phyloP scores from a whole-genome alignment of 2,888 invertebrate genomes.

The Myathropa florea region DNA sequence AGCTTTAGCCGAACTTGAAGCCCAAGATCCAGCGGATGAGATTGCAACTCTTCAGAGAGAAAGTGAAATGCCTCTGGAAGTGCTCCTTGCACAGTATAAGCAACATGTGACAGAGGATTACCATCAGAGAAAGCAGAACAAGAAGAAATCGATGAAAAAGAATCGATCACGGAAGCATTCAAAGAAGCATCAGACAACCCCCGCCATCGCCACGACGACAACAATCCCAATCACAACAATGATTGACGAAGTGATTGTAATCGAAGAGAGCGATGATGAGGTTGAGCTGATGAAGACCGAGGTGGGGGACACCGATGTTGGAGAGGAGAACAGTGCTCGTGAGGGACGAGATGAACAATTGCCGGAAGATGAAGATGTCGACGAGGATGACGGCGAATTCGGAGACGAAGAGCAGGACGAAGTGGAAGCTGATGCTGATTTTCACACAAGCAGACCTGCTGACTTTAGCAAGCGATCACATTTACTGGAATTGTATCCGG shows the following conservation, averaged over 20 bases:
- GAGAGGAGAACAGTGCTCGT: slow-evolving; percentile 14
- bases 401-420: slow-evolving; percentile 67
- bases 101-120: slow-evolving; percentile 75
- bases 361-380: slow-evolving; percentile 78
- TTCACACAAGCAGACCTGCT: neutral
- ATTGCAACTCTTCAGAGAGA: slow-evolving; percentile 93
- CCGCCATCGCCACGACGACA: slow-evolving; percentile 66
- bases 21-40: slow-evolving; percentile 92
- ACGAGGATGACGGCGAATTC: slow-evolving; percentile 72
- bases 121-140: slow-evolving; percentile 51
- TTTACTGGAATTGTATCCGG: slow-evolving; percentile 82
- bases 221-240: neutral
- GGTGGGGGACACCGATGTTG: slow-evolving; percentile 6
- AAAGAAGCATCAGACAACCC: slow-evolving; percentile 61
- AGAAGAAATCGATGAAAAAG: slow-evolving; percentile 56
- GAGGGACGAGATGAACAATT: slow-evolving; percentile 60
- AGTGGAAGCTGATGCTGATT: slow-evolving; percentile 77
- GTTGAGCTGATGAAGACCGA: slow-evolving; percentile 42
- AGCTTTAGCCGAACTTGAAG: slow-evolving; percentile 92
- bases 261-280: slow-evolving; percentile 65
- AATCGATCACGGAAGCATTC: slow-evolving; percentile 17
- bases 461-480: slow-evolving; percentile 81
- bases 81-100: slow-evolving; percentile 94
- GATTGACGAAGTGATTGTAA: slow-evolving; percentile 49
- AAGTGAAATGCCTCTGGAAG: slow-evolving; percentile 97